Percentiles rank a stretch among this genome's conserved stretches.
These are phyloP conservation scores for Andrena haemorrhoa DNA, from an alignment of 2,888 invertebrate genomes.

Conservation along the genomic window DNA sequence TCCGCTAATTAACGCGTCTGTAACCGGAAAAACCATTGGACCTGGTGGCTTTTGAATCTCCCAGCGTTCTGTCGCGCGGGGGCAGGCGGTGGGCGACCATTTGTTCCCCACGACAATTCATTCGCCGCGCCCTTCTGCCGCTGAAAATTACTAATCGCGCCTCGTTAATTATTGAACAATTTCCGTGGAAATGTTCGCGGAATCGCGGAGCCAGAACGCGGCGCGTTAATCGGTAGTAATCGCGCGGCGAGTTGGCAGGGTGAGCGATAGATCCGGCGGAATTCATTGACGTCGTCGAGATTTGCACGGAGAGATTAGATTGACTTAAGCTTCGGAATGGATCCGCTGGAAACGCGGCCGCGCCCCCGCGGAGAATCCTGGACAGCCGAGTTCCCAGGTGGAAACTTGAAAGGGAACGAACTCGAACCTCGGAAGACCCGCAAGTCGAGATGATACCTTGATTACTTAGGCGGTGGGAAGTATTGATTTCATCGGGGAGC, in stretches of 20 bases:
- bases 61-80: not conserved
- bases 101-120: not conserved
- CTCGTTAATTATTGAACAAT: not conserved
- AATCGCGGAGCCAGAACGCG: not conserved
- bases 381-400: constrained; percentile 56
- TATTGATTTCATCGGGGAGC: constrained; percentile 83
- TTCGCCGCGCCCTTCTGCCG: not conserved
- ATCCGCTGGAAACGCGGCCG: constrained; percentile 15
- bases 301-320: constrained; percentile 62
- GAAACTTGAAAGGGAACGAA: constrained; percentile 76
- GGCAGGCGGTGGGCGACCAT: not conserved
- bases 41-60: not conserved
- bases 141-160: not conserved
- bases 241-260: not conserved
- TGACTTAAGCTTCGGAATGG: constrained; percentile 32
- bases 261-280: constrained; percentile 23
- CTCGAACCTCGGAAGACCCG: constrained; percentile 81
- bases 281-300: constrained; percentile 29
- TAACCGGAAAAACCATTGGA: not conserved
- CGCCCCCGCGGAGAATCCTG: constrained; percentile 19
- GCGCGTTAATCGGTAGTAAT: not conserved
- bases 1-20: constrained; percentile 27
- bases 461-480: constrained; percentile 82
- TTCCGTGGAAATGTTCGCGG: constrained; percentile 2
- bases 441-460: constrained; percentile 84